Conservation (phyloP, 2,797 vertebrate genomes). For the Neosilurus hyrtlii region DNA sequence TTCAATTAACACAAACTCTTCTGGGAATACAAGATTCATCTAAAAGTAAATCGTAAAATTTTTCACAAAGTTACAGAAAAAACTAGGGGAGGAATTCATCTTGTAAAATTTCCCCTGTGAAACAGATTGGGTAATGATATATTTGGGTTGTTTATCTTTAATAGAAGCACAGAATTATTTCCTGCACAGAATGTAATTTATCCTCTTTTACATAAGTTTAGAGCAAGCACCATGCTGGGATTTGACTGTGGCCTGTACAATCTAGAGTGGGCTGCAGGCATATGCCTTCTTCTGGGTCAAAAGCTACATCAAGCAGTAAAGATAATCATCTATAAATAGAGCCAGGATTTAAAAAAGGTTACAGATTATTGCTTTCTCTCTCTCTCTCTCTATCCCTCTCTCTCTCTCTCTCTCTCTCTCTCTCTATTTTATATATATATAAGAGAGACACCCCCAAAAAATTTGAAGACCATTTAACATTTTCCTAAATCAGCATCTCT, state of each 20-base stretch:
- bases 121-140: slow-evolving; percentile 19
- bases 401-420: background rate
- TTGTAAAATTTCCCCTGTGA: background rate
- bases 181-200: slow-evolving; percentile 40
- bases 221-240: slow-evolving; percentile 25
- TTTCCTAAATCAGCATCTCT: too few relatives aligned
- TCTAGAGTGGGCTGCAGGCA: slow-evolving; percentile 27
- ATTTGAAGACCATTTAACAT: too few relatives aligned
- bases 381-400: background rate
- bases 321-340: slow-evolving; percentile 49
- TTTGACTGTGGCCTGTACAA: slow-evolving; percentile 32
- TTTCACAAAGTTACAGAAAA: background rate
- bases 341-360: slow-evolving; percentile 36
- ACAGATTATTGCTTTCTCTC: slow-evolving; percentile 50
- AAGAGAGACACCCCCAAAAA: too few relatives aligned
- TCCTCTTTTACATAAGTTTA: slow-evolving; percentile 44
- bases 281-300: slow-evolving; percentile 36
- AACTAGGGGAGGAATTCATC: background rate
- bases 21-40: slow-evolving; percentile 21
- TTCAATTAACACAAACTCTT: slow-evolving; percentile 14
- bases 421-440: background rate
- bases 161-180: slow-evolving; percentile 37
- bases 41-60: slow-evolving; percentile 9
- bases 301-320: slow-evolving; percentile 40
- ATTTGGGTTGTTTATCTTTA: slow-evolving; percentile 34